Percentiles rank a stretch among this genome's conserved stretches.
Conservation (phyloP, 1,140 invertebrate species). For the Glomeris maerens region DNA sequence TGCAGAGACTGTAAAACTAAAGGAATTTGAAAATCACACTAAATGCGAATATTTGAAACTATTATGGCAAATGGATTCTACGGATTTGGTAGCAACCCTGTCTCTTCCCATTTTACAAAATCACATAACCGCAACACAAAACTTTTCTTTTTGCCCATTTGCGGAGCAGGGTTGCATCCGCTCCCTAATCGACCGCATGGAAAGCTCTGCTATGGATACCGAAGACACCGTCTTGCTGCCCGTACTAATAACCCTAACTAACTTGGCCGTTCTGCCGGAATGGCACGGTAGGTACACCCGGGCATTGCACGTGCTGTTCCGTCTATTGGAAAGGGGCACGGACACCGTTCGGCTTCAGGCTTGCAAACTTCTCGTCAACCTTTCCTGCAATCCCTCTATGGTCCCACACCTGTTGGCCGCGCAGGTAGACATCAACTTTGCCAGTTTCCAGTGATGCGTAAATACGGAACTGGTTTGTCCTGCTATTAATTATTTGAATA, state of each 20-base stretch:
- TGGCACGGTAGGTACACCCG: slow-evolving; percentile 35
- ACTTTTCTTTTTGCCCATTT: too few relatives aligned
- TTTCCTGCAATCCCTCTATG: slow-evolving; percentile 46
- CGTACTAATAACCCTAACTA: slow-evolving; percentile 33
- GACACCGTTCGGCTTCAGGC: slow-evolving; percentile 37
- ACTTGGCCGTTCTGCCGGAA: slow-evolving; percentile 34
- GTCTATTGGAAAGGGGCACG: slow-evolving; percentile 28
- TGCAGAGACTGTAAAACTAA: too few relatives aligned
- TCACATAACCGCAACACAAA: too few relatives aligned
- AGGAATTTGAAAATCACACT: too few relatives aligned
- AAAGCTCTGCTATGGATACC: too few relatives aligned
- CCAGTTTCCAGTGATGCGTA: not conserved
- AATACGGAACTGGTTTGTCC: not conserved
- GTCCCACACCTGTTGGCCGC: slow-evolving; percentile 45
- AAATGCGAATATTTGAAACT: too few relatives aligned
- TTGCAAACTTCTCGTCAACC: slow-evolving; percentile 46
- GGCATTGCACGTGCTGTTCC: slow-evolving; percentile 22
- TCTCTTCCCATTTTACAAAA: too few relatives aligned
- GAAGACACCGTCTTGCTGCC: slow-evolving; percentile 25
- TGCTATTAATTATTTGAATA: slow-evolving; percentile 1
- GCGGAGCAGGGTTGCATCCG: too few relatives aligned
- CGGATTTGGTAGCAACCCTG: too few relatives aligned
- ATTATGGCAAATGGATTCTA: too few relatives aligned
- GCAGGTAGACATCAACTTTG: slow-evolving; percentile 33
- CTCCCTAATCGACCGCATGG: too few relatives aligned